A percentile compares a stretch with the other conserved stretches of the same genome.
Conservation (phyloP, 1,140 invertebrate species). For the Steinernema feltiae region DNA sequence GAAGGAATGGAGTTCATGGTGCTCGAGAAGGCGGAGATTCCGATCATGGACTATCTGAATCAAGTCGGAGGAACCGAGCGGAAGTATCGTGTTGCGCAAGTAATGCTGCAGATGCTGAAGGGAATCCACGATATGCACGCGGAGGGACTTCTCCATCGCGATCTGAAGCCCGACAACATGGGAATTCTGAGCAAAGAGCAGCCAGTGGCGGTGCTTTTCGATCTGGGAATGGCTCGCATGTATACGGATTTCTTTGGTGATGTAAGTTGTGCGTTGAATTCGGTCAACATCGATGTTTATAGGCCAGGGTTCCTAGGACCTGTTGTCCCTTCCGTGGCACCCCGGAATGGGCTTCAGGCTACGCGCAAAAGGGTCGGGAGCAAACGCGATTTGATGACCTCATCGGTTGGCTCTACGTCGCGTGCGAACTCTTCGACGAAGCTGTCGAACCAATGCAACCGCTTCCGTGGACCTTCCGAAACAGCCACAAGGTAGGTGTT, state of each 20-base stretch:
- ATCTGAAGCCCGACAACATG: conserved; percentile 45
- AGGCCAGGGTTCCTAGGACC: neutral
- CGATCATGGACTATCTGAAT: conserved; percentile 35
- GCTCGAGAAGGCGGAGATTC: conserved; percentile 34
- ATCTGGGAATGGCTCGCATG: conserved; percentile 40
- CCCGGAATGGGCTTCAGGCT: conserved; percentile 18
- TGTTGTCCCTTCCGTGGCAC: conserved; percentile 16
- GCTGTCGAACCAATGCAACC: conserved; percentile 7
- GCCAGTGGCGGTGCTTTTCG: conserved; percentile 39
- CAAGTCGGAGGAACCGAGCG: conserved; percentile 18
- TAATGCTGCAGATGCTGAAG: conserved; percentile 37
- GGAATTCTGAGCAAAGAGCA: conserved; percentile 34
- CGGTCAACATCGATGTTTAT: neutral
- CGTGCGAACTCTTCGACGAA: conserved; percentile 3
- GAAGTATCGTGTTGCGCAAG: conserved; percentile 22
- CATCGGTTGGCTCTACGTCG: conserved; percentile 16
- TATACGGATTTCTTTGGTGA: conserved; percentile 27
- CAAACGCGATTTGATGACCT: conserved; percentile 19
- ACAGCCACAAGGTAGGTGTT: neutral
- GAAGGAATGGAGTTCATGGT: conserved; percentile 45
- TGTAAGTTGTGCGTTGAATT: neutral
- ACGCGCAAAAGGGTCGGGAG: conserved; percentile 15
- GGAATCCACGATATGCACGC: conserved; percentile 42
- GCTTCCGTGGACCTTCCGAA: conserved; percentile 17
- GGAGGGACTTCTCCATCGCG: conserved; percentile 19